Percentiles rank a stretch among this genome's conserved stretches.
phyloP scores from a whole-genome alignment of 2,888 invertebrate species.

The Eucera pruinosa region DNA sequence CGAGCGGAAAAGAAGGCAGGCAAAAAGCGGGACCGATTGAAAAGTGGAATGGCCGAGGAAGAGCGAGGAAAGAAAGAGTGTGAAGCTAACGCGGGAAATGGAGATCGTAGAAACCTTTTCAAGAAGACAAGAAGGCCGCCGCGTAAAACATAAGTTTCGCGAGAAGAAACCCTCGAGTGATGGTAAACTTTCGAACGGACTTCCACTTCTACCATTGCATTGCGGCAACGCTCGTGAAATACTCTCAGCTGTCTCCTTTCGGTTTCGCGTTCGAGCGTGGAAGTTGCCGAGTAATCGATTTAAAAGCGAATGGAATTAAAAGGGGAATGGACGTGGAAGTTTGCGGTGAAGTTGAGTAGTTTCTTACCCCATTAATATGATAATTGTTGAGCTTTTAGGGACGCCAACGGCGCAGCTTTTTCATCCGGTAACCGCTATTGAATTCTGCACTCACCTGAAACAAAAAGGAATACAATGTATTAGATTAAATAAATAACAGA shows the following conservation, averaged over 20 bases:
- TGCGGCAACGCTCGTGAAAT: constrained; percentile 14
- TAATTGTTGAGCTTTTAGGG: neutral
- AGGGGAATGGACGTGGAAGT: neutral
- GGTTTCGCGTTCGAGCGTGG: neutral
- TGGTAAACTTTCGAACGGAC: constrained; percentile 63
- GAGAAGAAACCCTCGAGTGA: constrained; percentile 57
- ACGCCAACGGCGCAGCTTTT: too few species aligned
- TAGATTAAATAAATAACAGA: neutral
- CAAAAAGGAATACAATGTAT: neutral
- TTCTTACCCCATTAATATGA: neutral
- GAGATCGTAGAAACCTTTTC: constrained; percentile 56
- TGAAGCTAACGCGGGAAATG: constrained; percentile 25
- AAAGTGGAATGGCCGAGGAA: constrained; percentile 41
- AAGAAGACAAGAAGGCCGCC: constrained; percentile 55
- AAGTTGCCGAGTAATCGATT: constrained; percentile 18
- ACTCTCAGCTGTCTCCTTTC: neutral
- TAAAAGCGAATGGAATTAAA: constrained; percentile 26
- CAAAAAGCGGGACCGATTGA: constrained; percentile 44
- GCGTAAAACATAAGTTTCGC: constrained; percentile 69
- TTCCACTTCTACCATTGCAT: constrained; percentile 20
- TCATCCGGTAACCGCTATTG: neutral
- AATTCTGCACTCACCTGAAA: neutral
- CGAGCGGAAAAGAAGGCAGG: constrained; percentile 29
- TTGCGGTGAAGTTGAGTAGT: neutral
- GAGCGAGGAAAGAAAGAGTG: neutral